Evolutionary conservation across 37 sponge, comb jelly and placozoan species (phyloP).

Genomic region (Axinella damicornis): DNA sequence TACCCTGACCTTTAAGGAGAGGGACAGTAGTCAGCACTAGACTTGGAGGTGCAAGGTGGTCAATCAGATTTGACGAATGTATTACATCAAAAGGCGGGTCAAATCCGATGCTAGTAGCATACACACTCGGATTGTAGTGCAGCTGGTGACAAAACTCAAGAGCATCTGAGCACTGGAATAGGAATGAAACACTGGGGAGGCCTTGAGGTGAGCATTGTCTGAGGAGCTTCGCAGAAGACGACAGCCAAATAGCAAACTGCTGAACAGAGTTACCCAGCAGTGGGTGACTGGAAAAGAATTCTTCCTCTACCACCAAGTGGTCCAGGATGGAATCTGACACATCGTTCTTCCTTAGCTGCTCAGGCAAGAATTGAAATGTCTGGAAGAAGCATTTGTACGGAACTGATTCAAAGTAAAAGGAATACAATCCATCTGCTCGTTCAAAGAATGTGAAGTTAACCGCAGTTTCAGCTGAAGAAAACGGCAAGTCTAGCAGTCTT

Average conservation of each 20-base stretch:
- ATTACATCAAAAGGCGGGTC: constrained; percentile 34
- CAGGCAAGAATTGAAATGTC: constrained; percentile 1
- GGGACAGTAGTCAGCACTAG: constrained; percentile 38
- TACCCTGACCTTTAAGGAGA: constrained; percentile 32
- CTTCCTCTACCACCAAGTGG: constrained; percentile 17
- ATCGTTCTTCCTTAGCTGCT: neutral
- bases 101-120: neutral
- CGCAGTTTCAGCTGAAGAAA: neutral
- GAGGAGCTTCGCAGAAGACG: neutral
- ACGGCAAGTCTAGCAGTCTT: neutral
- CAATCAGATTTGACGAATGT: constrained; percentile 56
- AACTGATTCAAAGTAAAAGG: neutral
- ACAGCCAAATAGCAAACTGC: constrained; percentile 58
- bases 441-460: constrained; percentile 50
- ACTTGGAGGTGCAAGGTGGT: constrained; percentile 34
- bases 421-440: constrained; percentile 29
- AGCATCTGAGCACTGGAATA: constrained; percentile 36
- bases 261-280: constrained; percentile 61
- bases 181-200: constrained; percentile 5
- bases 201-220: neutral
- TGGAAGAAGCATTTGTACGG: constrained; percentile 35
- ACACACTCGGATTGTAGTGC: neutral
- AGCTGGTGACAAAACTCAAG: constrained; percentile 36
- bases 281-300: constrained; percentile 17
- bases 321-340: neutral